These are phyloP conservation scores for Heliconius eleuchia DNA, from an alignment of 1,140 invertebrate genomes.

Conservation along the genomic window DNA sequence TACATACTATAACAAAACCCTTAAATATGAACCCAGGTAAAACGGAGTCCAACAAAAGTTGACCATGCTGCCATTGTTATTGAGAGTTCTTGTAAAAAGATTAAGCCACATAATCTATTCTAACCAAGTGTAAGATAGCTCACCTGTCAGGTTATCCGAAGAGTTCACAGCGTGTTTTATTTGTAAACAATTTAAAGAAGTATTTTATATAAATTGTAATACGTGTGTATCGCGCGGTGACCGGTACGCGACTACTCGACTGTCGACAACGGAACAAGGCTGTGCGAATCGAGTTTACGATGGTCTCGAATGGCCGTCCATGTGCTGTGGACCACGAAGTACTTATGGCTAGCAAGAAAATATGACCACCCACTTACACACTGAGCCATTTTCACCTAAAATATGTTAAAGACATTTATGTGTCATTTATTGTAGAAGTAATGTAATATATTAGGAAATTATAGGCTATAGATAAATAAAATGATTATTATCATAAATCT, in stretches of 20 bases:
- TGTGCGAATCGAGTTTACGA: slow-evolving; percentile 61
- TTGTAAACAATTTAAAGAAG: slow-evolving; percentile 64
- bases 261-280: slow-evolving; percentile 36
- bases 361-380: slow-evolving; percentile 39
- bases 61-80: slow-evolving; percentile 25
- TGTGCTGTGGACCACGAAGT: slow-evolving; percentile 29
- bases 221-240: slow-evolving; percentile 53
- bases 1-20: background rate
- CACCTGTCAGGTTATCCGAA: slow-evolving; percentile 67
- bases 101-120: slow-evolving; percentile 38
- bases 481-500: background rate
- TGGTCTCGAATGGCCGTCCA: slow-evolving; percentile 41
- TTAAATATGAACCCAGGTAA: slow-evolving; percentile 19
- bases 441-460: background rate
- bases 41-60: slow-evolving; percentile 20
- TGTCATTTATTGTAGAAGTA: background rate
- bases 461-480: background rate
- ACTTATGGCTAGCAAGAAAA: slow-evolving; percentile 23
- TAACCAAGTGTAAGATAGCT: slow-evolving; percentile 63
- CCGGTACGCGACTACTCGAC: slow-evolving; percentile 53
- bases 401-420: background rate
- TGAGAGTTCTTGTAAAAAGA: background rate
- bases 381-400: slow-evolving; percentile 16
- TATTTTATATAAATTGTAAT: slow-evolving; percentile 33
- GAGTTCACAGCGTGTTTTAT: slow-evolving; percentile 59